phyloP scores from a whole-genome alignment of 2,888 invertebrate species.

The Polydrusus tereticollis region DNA sequence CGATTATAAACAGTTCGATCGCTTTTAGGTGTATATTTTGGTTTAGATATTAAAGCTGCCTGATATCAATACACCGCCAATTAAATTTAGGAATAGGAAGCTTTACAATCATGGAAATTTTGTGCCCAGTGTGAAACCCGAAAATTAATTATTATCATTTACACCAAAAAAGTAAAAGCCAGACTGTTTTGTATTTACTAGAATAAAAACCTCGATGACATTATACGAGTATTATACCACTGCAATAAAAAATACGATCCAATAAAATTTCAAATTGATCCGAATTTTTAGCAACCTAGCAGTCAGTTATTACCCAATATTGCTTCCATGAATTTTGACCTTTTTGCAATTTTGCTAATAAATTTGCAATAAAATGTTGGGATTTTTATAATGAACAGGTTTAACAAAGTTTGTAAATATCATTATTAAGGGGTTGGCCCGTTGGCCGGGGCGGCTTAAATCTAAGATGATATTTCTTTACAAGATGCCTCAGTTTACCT shows the following conservation, averaged over 20 bases:
- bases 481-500: no score
- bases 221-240: neutral
- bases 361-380: constrained; percentile 20
- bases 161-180: no score
- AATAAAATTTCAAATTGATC: neutral
- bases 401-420: constrained; percentile 20
- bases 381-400: constrained; percentile 10
- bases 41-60: no score
- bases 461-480: neutral
- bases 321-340: constrained; percentile 12
- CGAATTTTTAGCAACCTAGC: neutral
- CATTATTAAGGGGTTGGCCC: constrained; percentile 31
- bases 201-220: neutral
- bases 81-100: no score
- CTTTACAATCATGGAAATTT: no score
- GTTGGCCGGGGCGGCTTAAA: constrained; percentile 18
- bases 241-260: constrained; percentile 18
- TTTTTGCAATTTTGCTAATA: constrained; percentile 12
- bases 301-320: constrained; percentile 8
- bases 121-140: no score
- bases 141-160: no score
- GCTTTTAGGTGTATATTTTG: no score
- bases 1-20: no score
- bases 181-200: neutral
- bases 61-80: no score